Base-by-base conservation (phyloP, 2,888 invertebrate genomes). In the Andrena haemorrhoa region DNA sequence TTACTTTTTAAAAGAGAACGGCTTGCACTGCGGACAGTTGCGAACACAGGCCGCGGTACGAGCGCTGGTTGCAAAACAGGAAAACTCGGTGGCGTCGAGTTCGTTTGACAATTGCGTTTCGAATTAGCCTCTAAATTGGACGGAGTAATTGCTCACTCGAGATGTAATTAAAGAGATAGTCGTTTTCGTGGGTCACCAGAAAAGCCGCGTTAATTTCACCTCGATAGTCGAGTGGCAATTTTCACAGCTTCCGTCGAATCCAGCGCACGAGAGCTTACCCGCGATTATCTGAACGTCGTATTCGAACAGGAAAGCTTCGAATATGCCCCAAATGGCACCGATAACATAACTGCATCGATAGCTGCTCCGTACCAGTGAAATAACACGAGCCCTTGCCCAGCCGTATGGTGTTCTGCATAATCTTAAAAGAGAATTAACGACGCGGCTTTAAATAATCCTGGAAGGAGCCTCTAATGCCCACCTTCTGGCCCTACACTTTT, bases 151-250 rank as follows among this genome's bases (percentile, higher is more conserved):
- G 79, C 80, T 69, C 70, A 53, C 79, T 58, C 49, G 75, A 84
- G 88, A 86, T 82, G 85, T 75, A 89, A 89, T 89, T 89, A 89
- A 88, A 85, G 80, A 80, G 86, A 89, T 89, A 89, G 83, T 81
- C 79, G 78, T 85, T 86, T 89, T 82, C 81, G 83, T 75, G 79
- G 86, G 58, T 78, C 82, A 58, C 77, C 77, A 79, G 83, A 85
- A 85, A 85, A 78, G 68, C 76, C 77, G 60, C 72, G 76, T 77
- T 87, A 89, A 85, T 89, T 87, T 81, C 78, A 76, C 64, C 47
- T 75, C 72, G 76, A 81, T 75, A 68, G 76, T 78, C 83, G 69
- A 66, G 41, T 60, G 49, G 66, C 58, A 75, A 83, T 79, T 79
- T 85, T 83, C 79, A 64, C 73, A 7, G 26, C 49, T 35, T 49